Percentiles rank a stretch among this genome's conserved stretches.
Conservation (phyloP, 2,888 invertebrate species). For the Brenthis hecate region DNA sequence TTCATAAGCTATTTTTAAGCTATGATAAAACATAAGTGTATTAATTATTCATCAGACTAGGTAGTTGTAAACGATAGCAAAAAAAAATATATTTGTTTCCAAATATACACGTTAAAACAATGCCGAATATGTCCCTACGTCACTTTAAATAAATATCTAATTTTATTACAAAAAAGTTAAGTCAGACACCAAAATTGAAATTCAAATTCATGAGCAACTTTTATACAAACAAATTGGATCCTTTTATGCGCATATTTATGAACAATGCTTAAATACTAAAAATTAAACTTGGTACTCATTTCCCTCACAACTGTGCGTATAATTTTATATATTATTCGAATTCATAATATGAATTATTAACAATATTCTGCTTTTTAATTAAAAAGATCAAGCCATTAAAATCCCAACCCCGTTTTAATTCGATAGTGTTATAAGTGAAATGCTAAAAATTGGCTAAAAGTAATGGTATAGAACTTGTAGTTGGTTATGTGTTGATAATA, state of each 20-base stretch:
- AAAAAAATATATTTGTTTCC: no score
- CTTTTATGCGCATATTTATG: slow-evolving; percentile 80
- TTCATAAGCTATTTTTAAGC: no score
- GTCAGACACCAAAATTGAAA: slow-evolving; percentile 35
- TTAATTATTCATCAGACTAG: no score
- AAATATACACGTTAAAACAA: not conserved
- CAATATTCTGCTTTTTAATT: no score
- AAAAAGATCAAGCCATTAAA: no score
- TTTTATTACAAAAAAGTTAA: slow-evolving; percentile 16
- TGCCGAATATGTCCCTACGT: not conserved
- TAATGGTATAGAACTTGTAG: not conserved
- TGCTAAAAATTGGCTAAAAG: slow-evolving; percentile 5
- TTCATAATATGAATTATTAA: slow-evolving; percentile 4
- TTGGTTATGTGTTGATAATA: slow-evolving; percentile 9
- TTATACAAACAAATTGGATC: slow-evolving; percentile 40
- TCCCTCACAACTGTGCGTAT: not conserved
- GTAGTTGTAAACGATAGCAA: no score
- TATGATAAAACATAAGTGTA: no score
- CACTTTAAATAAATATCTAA: slow-evolving; percentile 1
- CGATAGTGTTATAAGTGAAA: not conserved
- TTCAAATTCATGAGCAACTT: slow-evolving; percentile 38
- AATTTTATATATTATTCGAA: not conserved
- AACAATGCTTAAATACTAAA: slow-evolving; percentile 47
- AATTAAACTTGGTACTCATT: slow-evolving; percentile 34
- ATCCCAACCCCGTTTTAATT: no score